Evolutionary conservation across 2,113 vertebrate species (phyloP).

Genomic region (Phyllostomus discolor): DNA sequence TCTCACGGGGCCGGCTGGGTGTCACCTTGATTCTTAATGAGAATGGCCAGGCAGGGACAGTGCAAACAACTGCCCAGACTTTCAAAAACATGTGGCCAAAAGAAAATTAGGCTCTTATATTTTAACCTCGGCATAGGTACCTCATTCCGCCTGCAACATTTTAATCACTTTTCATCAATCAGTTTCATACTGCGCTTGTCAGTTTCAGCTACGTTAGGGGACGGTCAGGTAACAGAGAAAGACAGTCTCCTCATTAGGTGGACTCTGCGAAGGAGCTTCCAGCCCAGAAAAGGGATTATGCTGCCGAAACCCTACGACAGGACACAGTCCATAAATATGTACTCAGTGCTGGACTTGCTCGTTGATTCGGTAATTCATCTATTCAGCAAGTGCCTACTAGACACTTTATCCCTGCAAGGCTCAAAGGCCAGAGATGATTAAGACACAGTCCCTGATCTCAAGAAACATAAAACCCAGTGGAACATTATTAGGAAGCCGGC

Average conservation of each 20-base stretch:
- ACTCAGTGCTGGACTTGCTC: not conserved
- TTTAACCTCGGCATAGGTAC: not conserved
- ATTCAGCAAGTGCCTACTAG: not conserved
- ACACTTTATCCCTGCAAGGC: not conserved
- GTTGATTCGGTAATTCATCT: not conserved
- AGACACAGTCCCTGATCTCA: not conserved
- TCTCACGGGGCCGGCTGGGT: not conserved
- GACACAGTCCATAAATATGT: not conserved
- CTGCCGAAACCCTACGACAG: not conserved
- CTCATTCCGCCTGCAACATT: not conserved
- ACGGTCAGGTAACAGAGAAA: not conserved
- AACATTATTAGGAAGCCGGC: not conserved
- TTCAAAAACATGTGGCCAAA: not conserved
- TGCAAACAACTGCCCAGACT: not conserved
- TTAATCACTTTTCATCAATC: not conserved
- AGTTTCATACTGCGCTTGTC: not conserved
- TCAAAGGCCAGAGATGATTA: slow-evolving; percentile 9
- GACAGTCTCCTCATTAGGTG: not conserved
- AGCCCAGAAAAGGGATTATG: not conserved
- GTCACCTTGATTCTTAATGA: not conserved
- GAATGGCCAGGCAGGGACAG: not conserved
- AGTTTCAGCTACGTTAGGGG: not conserved
- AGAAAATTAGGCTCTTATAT: not conserved
- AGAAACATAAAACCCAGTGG: not conserved
- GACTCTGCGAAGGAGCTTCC: not conserved